Base-by-base conservation (phyloP, 2,797 vertebrate species). In the Alca torda region DNA sequence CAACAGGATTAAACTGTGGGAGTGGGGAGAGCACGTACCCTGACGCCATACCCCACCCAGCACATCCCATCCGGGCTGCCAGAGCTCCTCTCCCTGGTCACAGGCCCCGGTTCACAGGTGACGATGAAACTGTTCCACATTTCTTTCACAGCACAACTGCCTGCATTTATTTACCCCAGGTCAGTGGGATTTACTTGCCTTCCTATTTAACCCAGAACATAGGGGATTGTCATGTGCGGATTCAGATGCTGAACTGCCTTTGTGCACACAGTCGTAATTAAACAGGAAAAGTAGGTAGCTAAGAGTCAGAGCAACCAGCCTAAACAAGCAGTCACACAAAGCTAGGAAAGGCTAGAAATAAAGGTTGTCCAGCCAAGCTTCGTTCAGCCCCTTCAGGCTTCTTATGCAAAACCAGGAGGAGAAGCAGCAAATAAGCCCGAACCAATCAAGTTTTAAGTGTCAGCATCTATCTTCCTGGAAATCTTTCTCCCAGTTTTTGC, bases 31-130 rank as follows among this genome's bases (percentile, higher is more conserved):
- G 9, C 19, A 9, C 1, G 11, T 8, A n/a, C 8, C 25, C 26
- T 4, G 11, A 18, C 11, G 6, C 28, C 6, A 4, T 0, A 28
- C 5, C 35, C 37, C 9, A 39, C 18, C 50, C 18, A 26, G 18
- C 54, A 10, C 46, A 48, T 37, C 57, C 24, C 63, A 76, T 5
- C 13, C 51, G n/a, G n/a, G 35, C 69, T 80, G 26, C 16, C 33
- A 48, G 17, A 63, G 51, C 28, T 68, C 16, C 14, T 43, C 35
- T 56, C 23, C 31, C 16, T 8, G 21, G 15, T 5, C 26, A 37
- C 30, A 51, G 24, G 17, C 16, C 13, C 24, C 23, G 9, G 5
- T 11, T 68, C 31, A 20, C 43, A 26, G 23, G 16, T 14, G 41
- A 37, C 10, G 13, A 28, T 7, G 37, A 43, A 68, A 35, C 33